Base-by-base conservation (phyloP, 92 coral and sea anemone species). In the Blastomussa wellsi region DNA sequence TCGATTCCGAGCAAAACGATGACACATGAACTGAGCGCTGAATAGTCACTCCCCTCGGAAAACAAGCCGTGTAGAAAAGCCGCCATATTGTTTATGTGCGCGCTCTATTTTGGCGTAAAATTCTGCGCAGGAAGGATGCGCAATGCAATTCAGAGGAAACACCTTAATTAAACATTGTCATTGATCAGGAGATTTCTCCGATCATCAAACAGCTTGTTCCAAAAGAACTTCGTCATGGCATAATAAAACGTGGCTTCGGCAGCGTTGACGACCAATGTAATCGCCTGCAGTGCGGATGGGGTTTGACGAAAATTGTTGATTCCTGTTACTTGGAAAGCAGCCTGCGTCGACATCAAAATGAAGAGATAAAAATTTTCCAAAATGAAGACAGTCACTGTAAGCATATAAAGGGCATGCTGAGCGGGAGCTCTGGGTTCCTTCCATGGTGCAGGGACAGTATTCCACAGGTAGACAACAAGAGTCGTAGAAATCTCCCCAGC, bases 141-240 rank as follows among this genome's bases (percentile, higher is more conserved):
- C 44, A n/a, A n/a, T 39, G 44, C 44, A 17, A 12, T 51, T 16
- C 57, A 51, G 16, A 1, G 52, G 14, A 47, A 4, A 7, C 52
- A 15, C 52, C 52, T 10, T 48, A 53, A 19, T 68, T 16, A 68
- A 33, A 68, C 74, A 33, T 35, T 68, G 74, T 68, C 74, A 68
- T 68, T 68, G 74, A 68, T 68, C 74, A 68, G 31, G 13, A 88
- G 88, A 59, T 88, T 83, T 37, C 70, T 83, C 44, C 78, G 48
- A 55, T 79, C 88, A 52, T 88, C 71, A 72, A 88, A 88, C 49
- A 42, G 66, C 72, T 83, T 88, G 76, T 78, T 88, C 91, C 91
- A 88, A 76, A 83, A 88, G 24, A 88, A 78, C 77, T 72, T 88
- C 60, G 72, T 79, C 81, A 88, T 26, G 53, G 88, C 65, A 38